These are phyloP conservation scores for Coecobrya sp. DNA, from an alignment of 2,888 invertebrate genomes.

Conservation along the genomic window DNA sequence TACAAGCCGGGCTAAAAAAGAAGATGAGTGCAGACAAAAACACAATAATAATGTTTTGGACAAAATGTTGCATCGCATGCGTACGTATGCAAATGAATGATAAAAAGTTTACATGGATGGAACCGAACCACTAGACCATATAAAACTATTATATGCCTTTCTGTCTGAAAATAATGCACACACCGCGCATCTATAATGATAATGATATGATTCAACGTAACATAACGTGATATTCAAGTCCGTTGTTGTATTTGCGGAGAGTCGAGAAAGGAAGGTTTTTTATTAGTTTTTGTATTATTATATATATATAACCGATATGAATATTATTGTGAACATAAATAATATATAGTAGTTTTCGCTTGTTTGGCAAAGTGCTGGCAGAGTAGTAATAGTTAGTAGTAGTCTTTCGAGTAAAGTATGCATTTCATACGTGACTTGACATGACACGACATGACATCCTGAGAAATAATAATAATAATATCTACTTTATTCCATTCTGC, in stretches of 20 bases:
- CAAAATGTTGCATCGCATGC: conserved; percentile 73
- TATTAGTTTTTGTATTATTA: not conserved
- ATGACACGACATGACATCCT: conserved; percentile 82
- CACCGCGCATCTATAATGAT: conserved; percentile 60
- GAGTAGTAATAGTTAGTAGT: not conserved
- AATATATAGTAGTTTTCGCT: conserved; percentile 26
- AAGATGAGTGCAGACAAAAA: conserved; percentile 30
- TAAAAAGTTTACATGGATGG: conserved; percentile 49
- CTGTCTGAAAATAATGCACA: conserved; percentile 49
- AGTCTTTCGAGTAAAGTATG: not conserved
- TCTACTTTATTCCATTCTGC: not conserved
- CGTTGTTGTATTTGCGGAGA: not conserved
- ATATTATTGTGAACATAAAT: conserved; percentile 41
- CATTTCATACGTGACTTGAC: conserved; percentile 76
- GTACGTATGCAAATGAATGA: conserved; percentile 72
- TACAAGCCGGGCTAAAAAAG: not conserved
- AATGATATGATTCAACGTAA: conserved; percentile 24
- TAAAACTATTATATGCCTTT: not conserved
- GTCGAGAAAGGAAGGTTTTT: not conserved
- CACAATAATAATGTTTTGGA: conserved; percentile 14
- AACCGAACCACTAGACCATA: conserved; percentile 43
- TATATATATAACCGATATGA: conserved; percentile 34
- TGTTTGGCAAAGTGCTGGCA: conserved; percentile 39
- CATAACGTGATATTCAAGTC: conserved; percentile 20
- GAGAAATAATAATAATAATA: conserved; percentile 61